Percentiles rank a stretch among this genome's conserved stretches.
These are phyloP conservation scores for Orius insidiosus DNA, from an alignment of 1,140 invertebrate genomes.

Conservation along the genomic window DNA sequence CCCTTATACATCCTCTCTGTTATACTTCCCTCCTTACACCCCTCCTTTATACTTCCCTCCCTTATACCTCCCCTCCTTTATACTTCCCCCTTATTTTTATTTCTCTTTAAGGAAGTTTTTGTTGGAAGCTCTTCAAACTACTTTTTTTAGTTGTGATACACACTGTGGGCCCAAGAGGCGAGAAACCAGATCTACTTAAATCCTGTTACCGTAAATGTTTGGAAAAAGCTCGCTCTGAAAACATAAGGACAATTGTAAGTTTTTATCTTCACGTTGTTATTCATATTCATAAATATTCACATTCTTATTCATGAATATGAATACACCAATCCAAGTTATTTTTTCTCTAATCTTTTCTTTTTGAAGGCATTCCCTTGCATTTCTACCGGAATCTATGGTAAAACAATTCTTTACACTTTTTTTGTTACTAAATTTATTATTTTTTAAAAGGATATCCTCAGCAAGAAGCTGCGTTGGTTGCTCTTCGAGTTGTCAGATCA, in stretches of 20 bases:
- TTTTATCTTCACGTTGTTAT: background rate
- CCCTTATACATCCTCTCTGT: too few species aligned
- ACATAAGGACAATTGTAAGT: conserved; percentile 42
- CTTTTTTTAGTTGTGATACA: conserved; percentile 57
- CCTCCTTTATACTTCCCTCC: background rate
- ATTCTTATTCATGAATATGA: too few species aligned
- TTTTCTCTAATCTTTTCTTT: too few species aligned
- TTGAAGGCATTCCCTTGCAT: conserved; percentile 71
- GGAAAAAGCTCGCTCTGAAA: conserved; percentile 35
- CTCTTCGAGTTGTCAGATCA: conserved; percentile 42
- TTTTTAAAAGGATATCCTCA: conserved; percentile 53
- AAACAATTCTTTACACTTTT: conserved; percentile 14
- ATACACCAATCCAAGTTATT: too few species aligned
- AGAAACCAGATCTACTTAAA: conserved; percentile 41
- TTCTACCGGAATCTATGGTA: conserved; percentile 66
- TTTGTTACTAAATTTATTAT: conserved; percentile 4
- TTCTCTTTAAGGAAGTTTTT: too few species aligned
- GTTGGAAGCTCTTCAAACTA: too few species aligned
- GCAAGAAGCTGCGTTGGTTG: conserved; percentile 52
- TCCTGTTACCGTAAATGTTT: conserved; percentile 55
- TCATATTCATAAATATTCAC: too few species aligned
- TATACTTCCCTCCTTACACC: too few species aligned
- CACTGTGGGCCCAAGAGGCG: conserved; percentile 62
- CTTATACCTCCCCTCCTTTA: background rate
- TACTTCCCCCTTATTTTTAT: background rate